phyloP scores from a whole-genome alignment of 2,888 invertebrate species.

The Galerucella nymphaeae region DNA sequence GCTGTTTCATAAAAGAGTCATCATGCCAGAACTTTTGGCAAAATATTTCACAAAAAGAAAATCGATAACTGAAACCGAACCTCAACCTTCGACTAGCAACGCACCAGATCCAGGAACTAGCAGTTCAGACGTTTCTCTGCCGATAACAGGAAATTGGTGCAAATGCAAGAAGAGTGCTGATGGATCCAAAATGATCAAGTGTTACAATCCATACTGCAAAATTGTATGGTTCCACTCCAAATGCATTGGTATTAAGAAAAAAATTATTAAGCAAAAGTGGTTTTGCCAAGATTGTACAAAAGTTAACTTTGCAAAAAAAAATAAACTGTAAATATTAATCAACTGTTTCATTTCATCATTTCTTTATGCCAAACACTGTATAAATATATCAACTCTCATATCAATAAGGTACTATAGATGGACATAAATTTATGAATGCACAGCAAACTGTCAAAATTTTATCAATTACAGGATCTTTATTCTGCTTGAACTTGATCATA shows the following conservation, averaged over 20 bases:
- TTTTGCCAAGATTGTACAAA: constrained; percentile 1
- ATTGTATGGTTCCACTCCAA: constrained; percentile 97
- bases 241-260: constrained; percentile 76
- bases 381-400: constrained; percentile 6
- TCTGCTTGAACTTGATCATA: background rate
- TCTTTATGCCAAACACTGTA: background rate
- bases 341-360: constrained; percentile 14
- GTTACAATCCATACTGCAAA: constrained; percentile 83
- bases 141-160: constrained; percentile 23
- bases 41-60: constrained; percentile 32
- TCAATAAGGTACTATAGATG: background rate
- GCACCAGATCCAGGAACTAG: constrained; percentile 1
- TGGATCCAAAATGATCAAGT: constrained; percentile 76
- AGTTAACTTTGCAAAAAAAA: constrained; percentile 15
- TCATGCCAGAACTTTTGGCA: constrained; percentile 39
- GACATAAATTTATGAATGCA: constrained; percentile 14
- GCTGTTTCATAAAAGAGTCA: constrained; percentile 30
- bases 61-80: background rate
- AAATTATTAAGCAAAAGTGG: constrained; percentile 11
- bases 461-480: constrained; percentile 1
- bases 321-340: background rate
- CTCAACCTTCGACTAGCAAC: constrained; percentile 6
- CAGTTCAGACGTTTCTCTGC: background rate
- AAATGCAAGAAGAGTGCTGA: constrained; percentile 33
- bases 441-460: constrained; percentile 17